A percentile compares a stretch with the other conserved stretches of the same genome.
Conservation (phyloP, 2,113 vertebrate genomes). For the Neotoma lepida region DNA sequence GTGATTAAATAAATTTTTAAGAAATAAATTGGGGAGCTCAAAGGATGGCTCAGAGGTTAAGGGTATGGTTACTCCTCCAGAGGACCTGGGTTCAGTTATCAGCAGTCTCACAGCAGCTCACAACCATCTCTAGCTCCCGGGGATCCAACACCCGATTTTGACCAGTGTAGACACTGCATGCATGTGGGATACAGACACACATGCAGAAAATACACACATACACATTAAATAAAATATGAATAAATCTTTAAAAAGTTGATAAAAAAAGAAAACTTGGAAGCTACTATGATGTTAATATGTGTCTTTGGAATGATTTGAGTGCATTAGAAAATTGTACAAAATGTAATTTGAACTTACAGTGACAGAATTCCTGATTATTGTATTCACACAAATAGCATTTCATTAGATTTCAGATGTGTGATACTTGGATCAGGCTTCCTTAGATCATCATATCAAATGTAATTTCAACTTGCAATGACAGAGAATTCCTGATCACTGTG, state of each 20-base stretch:
- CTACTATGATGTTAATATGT: not conserved
- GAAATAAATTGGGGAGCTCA: not conserved
- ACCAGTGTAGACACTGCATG: not conserved
- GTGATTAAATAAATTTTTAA: not conserved
- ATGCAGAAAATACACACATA: not conserved
- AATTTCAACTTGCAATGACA: not conserved
- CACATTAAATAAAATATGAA: not conserved
- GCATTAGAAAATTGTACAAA: not conserved
- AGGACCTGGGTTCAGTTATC: not conserved
- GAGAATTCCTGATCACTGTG: constrained; percentile 8
- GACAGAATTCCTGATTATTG: constrained; percentile 9
- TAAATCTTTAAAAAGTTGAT: not conserved
- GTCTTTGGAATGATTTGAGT: not conserved
- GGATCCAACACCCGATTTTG: not conserved
- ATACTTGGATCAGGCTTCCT: not conserved
- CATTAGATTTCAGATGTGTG: not conserved
- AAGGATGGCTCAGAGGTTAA: too few relatives aligned
- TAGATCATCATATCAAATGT: not conserved
- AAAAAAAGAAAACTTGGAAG: not conserved
- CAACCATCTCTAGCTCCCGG: not conserved
- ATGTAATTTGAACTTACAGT: not conserved
- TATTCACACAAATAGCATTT: not conserved
- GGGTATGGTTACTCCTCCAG: not conserved
- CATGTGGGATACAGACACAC: not conserved
- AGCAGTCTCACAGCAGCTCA: not conserved